Evolutionary conservation across 2,797 vertebrate species (phyloP), one percentile per base, ranked within the genome.

Genomic region (Pangasius larnaudii): DNA sequence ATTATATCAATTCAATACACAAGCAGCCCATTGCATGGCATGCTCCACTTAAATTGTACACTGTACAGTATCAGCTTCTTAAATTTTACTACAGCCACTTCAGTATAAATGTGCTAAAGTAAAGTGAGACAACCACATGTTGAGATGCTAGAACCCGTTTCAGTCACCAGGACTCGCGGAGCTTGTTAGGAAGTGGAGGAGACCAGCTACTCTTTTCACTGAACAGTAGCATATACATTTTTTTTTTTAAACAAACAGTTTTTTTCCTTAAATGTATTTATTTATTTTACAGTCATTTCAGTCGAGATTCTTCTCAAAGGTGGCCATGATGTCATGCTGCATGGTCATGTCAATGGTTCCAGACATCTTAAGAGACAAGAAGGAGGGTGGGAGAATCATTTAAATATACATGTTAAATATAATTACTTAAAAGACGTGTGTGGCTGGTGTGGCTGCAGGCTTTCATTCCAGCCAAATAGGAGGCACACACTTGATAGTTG

Each of bases 261-360:
- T 42, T 33, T 18, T 67, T 33, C 0, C 39, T 42, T 5, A 61
- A 7, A 2, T 69, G 36, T 69, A 74, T 42, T 36, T 22, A 49
- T 58, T 22, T 56, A 3, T 59, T 84, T 63, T 65, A 75, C 87
- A 75, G 91, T 59, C 69, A 61, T 84, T 89, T 94, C 93, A 97
- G 89, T 96, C 94, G 91, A 99, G 94, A 88, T 95, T 95, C 16
- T 97, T 97, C 95, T 99, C 98, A 89, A 99, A 99, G 36, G 96
- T 94, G 88, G 96, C 93, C 98, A 99, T 97, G 91, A 98, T 96
- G 81, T 98, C 97, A 2, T 95, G 96, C 93, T 98, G 98, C 94
- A 96, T 94, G 84, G 95, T 96, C 92, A 99, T 96, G 92, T 99
- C 98, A 91, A 98, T 96, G 90, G 93, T 92, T 87, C 93, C 93